These are phyloP conservation scores for Synanceia verrucosa DNA, from an alignment of 2,797 vertebrate species.

Conservation along the genomic window DNA sequence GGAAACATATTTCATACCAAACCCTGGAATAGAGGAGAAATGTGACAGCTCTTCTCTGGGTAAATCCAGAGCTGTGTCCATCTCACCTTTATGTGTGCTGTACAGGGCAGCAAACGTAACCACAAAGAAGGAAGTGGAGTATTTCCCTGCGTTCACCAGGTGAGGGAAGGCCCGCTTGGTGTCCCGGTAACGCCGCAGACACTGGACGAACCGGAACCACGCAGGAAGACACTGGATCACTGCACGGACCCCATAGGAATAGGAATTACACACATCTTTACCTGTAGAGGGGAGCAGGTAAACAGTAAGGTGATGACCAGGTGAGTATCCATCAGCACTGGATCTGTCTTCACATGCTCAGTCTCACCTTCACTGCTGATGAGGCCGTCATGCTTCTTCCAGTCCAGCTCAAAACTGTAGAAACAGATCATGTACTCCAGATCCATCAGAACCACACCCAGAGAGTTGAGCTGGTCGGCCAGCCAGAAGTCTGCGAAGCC, in stretches of 20 bases:
- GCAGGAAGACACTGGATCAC: conserved; percentile 98
- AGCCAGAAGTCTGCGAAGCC: conserved; percentile 99
- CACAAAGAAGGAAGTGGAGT: conserved; percentile 97
- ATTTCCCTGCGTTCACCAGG: conserved; percentile 97
- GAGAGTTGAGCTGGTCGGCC: conserved; percentile 97
- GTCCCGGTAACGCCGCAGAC: conserved; percentile 97
- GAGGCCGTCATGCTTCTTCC: conserved; percentile 82
- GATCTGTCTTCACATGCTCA: background rate
- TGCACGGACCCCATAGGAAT: conserved; percentile 95
- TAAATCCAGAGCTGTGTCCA: no score
- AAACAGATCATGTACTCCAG: conserved; percentile 99
- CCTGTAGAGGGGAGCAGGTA: conserved; percentile 55
- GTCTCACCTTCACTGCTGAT: conserved; percentile 60
- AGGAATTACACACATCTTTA: conserved; percentile 87
- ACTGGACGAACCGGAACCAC: conserved; percentile 98
- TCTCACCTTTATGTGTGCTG: conserved; percentile 91
- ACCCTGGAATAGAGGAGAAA: no score
- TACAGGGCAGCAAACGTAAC: conserved; percentile 96
- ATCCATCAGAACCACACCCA: conserved; percentile 94
- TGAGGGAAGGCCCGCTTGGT: conserved; percentile 97
- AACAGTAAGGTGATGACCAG: background rate
- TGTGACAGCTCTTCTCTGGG: no score
- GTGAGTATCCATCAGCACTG: background rate
- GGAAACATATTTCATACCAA: no score
- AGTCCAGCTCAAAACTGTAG: conserved; percentile 95